Evolutionary conservation across 2,113 vertebrate genomes (phyloP).

Genomic region (Capricornis sumatraensis): DNA sequence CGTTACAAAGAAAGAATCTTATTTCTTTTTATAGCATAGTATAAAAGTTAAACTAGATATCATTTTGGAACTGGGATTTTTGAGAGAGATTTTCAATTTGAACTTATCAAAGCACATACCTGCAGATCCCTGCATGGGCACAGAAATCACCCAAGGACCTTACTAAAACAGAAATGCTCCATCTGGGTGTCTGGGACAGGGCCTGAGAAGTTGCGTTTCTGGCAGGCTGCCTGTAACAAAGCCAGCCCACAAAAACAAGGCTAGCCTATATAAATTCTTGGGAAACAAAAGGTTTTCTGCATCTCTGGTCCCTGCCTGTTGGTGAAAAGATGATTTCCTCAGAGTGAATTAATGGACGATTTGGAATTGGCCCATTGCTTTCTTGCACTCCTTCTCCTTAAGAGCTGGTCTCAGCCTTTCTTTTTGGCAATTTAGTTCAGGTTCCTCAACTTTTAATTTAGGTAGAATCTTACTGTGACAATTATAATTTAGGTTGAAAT

Average conservation of each 20-base stretch:
- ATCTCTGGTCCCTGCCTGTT: not conserved
- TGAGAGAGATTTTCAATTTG: not conserved
- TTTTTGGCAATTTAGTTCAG: not conserved
- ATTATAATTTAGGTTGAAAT: not conserved
- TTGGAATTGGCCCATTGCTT: not conserved
- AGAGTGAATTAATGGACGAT: not conserved
- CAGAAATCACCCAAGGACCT: not conserved
- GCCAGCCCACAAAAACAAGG: not conserved
- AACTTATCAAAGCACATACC: not conserved
- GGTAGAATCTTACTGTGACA: not conserved
- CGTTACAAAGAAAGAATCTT: not conserved
- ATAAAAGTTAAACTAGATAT: not conserved
- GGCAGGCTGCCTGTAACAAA: not conserved
- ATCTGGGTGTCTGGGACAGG: not conserved
- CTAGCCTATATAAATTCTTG: not conserved
- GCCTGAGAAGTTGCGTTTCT: not conserved
- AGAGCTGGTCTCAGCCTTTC: not conserved
- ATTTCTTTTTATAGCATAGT: not conserved
- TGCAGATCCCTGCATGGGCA: not conserved
- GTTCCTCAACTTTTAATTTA: not conserved
- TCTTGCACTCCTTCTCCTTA: not conserved
- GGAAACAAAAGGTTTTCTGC: not conserved
- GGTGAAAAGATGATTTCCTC: not conserved
- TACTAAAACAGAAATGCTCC: not conserved
- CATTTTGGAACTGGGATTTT: not conserved